phyloP scores from a whole-genome alignment of 2,113 vertebrate species.

The Lota lota region DNA sequence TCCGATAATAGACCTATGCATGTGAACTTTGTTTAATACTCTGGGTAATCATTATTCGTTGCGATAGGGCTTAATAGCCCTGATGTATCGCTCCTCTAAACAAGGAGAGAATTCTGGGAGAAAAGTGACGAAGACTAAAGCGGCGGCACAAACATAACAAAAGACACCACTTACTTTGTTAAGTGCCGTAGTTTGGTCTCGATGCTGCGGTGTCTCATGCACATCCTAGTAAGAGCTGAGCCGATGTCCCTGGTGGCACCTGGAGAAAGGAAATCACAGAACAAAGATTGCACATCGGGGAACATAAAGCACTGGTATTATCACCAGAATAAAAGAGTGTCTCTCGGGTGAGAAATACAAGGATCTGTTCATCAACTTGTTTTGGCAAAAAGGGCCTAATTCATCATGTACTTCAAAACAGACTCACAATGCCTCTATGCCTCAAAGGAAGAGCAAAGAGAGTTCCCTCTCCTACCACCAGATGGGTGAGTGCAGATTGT shows the following conservation, averaged over 20 bases:
- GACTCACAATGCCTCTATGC: too few relatives aligned
- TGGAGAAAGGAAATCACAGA: slow-evolving; percentile 50
- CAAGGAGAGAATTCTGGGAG: background rate
- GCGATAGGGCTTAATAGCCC: too few relatives aligned
- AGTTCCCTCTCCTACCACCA: background rate
- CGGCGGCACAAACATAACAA: background rate
- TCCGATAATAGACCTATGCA: too few relatives aligned
- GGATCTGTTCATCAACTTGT: too few relatives aligned
- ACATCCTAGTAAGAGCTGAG: slow-evolving; percentile 96
- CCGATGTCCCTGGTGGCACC: slow-evolving; percentile 96
- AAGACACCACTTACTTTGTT: slow-evolving; percentile 83
- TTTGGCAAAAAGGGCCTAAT: too few relatives aligned
- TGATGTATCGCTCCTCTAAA: background rate
- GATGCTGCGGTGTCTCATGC: slow-evolving; percentile 98
- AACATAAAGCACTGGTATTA: background rate
- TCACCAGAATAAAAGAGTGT: background rate
- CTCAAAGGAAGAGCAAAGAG: background rate
- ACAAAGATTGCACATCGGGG: background rate
- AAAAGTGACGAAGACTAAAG: slow-evolving; percentile 2
- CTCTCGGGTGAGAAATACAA: background rate
- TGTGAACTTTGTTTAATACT: too few relatives aligned
- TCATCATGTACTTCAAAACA: too few relatives aligned
- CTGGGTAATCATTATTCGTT: too few relatives aligned
- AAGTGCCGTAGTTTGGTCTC: slow-evolving; percentile 96
- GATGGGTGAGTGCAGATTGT: too few relatives aligned